Percentiles rank a stretch among this genome's conserved stretches.
Evolutionary conservation across 2,888 invertebrate genomes (phyloP).

Genomic region (Carterocephalus palaemon): DNA sequence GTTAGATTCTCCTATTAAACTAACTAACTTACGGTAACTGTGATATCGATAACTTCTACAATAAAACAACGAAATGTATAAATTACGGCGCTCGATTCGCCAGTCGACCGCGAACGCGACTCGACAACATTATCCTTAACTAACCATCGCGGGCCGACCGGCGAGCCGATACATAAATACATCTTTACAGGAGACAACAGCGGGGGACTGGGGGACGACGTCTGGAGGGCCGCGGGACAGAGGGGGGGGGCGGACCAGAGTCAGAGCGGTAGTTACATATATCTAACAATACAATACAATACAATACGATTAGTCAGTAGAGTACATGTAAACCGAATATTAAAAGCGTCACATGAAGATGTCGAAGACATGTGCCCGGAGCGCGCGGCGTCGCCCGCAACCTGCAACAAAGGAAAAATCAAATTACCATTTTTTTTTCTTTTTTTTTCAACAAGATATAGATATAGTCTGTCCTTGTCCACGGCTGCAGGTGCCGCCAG

Average conservation of each 20-base stretch:
- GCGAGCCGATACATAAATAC: conserved; percentile 31
- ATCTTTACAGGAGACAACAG: conserved; percentile 25
- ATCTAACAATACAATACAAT: conserved; percentile 31
- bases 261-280: conserved; percentile 33
- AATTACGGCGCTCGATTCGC: conserved; percentile 33
- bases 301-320: conserved; percentile 34
- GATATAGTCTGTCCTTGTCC: too few relatives aligned
- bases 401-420: conserved; percentile 41
- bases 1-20: conserved; percentile 71
- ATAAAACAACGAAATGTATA: conserved; percentile 34
- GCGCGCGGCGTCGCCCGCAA: conserved; percentile 39
- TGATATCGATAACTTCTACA: conserved; percentile 60
- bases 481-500: too few relatives aligned
- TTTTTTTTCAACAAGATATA: too few relatives aligned
- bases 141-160: conserved; percentile 26
- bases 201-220: conserved; percentile 16
- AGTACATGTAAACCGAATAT: conserved; percentile 39
- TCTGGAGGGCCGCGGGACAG: conserved; percentile 11
- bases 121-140: conserved; percentile 24
- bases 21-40: conserved; percentile 77
- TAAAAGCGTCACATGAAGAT: conserved; percentile 39
- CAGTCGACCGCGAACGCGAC: conserved; percentile 22
- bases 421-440: conserved; percentile 2
- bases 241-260: conserved; percentile 29
- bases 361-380: conserved; percentile 38